Base-by-base conservation (phyloP, 2,888 invertebrate genomes). In the Mesoligia furuncula region DNA sequence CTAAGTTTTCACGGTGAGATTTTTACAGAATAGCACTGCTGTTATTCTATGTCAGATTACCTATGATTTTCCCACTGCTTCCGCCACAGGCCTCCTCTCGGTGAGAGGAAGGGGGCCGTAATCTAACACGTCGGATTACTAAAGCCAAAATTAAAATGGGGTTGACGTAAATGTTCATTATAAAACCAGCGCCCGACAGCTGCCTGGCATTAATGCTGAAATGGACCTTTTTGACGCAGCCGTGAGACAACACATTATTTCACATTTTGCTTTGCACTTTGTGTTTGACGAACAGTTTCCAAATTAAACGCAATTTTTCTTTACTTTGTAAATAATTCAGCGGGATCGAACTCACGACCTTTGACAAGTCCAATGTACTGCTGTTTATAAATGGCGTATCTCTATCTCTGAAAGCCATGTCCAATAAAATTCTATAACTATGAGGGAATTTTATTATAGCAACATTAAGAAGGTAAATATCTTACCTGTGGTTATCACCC, bases 381-480 rank as follows among this genome's bases (percentile, higher is more conserved):
- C 15, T 4, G 20, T 9, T 27, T 20, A n/a, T 20, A 36, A 13
- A 45, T 72, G 15, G 39, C 27, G 15, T 36, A 48, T n/a, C 45
- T 36, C 11, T 57, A 20, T 74, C 36, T 48, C 17, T 65, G 17
- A 48, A 45, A 75, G n/a, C 31, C n/a, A 54, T n/a, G 20, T 31
- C 20, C n/a, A 64, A n/a, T 75, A 64, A 73, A 73, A 48, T 54
- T 11, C 20, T 61, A 48, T 7, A 39, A 39, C 27, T 36, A 27
- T 42, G 24, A 39, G 24, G 24, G 17, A 27, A 54, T 51, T 39
- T 66, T 54, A 57, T 42, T 42, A n/a, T n/a, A 73, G 42, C 27
- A 57, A 48, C 48, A 73, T 24, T 65, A 31, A 54, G 7, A 11
- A 8, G 51, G 24, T n/a, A 70, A 27, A 71, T 45, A 59, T n/a